Base-by-base conservation (phyloP, 1,140 invertebrate species). In the Ruditapes philippinarum region DNA sequence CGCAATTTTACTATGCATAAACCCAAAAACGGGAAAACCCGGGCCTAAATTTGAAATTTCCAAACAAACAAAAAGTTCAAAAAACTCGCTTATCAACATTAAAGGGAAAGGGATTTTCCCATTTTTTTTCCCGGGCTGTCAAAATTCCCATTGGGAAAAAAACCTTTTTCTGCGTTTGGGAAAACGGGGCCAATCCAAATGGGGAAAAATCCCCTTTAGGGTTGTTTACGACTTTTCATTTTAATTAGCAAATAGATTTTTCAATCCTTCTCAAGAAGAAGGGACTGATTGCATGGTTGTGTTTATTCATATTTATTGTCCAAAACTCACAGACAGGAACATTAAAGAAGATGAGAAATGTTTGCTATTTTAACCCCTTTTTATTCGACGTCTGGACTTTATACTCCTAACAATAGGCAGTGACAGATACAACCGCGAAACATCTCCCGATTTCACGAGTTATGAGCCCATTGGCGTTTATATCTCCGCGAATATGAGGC, bases 211-310 rank as follows among this genome's bases (percentile, higher is more conserved):
- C 38, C 38, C 65, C 60, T 51, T 62, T 70, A 70, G 38, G 33
- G 60, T 5, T 68, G 65, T 83, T 83, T 83, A 83, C 65, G 81
- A 83, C 38, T 83, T 78, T 83, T 83, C 81, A 70, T 68, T 88
- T 88, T 88, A 88, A 88, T 88, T 88, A 62, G 70, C 74, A 88
- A 88, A 88, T 88, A 88, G 54, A 88, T 88, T 88, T 68, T 65
- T 60, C 85, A 88, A 88, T 88, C 51, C 57, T 65, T 31, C 36
- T 5, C 60, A 57, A 25, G 14, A 12, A 80, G 60, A 7, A 28
- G 57, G 42, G 76, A 25, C 28, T 65, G 40, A 80, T 88, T 79
- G 78, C 45, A 88, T 76, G 36, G 54, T 40, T 40, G 49, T 78
- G 60, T 88, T 80, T 51, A 68, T 68, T 70, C 85, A 68, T n/a